Base-by-base conservation (phyloP, 2,888 invertebrate species). In the Sinohyriopsis cumingii region DNA sequence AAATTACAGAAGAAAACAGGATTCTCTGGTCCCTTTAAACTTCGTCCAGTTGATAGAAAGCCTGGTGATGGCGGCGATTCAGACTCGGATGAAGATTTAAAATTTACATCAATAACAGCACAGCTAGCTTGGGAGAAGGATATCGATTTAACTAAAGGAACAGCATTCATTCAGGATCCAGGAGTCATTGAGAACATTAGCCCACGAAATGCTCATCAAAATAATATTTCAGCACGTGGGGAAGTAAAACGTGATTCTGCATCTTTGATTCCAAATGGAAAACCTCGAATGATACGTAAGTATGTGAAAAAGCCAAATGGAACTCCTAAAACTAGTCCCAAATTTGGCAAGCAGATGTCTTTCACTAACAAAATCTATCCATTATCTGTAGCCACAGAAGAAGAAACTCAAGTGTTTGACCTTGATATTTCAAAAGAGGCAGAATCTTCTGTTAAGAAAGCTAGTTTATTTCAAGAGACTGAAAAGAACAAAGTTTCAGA, bases 41-140 rank as follows among this genome's bases (percentile, higher is more conserved):
- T 84, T 22, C 72, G 69, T 19, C 75, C 70, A 64, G 73, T 74
- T 20, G 66, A 67, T 18, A 76, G 76, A 33, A 79, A 74, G 64
- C 69, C 67, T n/a, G 67, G 64, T 25, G 59, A 56, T 6, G 63
- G 64, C 19, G 72, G 68, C 1, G 60, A 60, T 12, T 68, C 72
- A n/a, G 76, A 76, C 57, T 61, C 67, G 20, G 78, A 79, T 62
- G 82, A 81, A 19, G 81, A 81, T 54, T 76, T 73, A 22, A 81
- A 78, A 22, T 80, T 82, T 60, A 68, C 82, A 9, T 77, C 82
- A 25, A 89, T 89, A 5, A 79, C 90, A 28, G 82, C 83, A 54
- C 88, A 89, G 77, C 94, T 96, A 92, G 94, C 95, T 0, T 95
- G 95, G 90, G 94, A 95, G 18, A 93, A 94, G 80, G 95, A 96